Evolutionary conservation across 2,888 invertebrate species (phyloP), one percentile per base, ranked within the genome.

Genomic region (Tanytarsus gracilentus): DNA sequence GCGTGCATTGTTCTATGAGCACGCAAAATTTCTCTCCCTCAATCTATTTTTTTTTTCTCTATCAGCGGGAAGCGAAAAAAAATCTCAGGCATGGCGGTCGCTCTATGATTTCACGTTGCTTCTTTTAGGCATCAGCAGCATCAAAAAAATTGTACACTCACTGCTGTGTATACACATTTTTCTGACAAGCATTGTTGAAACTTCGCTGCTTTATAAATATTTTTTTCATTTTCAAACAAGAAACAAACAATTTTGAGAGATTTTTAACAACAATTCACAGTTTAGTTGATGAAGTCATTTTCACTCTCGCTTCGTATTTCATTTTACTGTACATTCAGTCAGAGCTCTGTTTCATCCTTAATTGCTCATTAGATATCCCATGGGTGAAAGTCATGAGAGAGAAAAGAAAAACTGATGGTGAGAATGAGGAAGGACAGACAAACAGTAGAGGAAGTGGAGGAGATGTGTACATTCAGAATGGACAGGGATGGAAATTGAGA

Each of bases 161-260:
- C n/a, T n/a, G n/a, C n/a, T n/a, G n/a, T n/a, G n/a, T n/a, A n/a
- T 53, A 53, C 53, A 53, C 39, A 53, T 53, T 53, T 53, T 53
- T 53, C 33, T 53, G 53, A 53, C 53, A 53, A 53, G 53, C 53
- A 53, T 53, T 53, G 53, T 53, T 53, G 39, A 53, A 52, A 52
- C 8, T 14, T 44, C 21, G n/a, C 4, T 33, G 33, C 33, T 33
- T 33, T 33, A n/a, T 11, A 11, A n/a, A n/a, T n/a, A 14, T 14
- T n/a, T 16, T 36, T 36, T 36, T 36, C 4, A n/a, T 36, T 7
- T 36, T 14, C 14, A 36, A 36, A 36, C 4, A 8, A 36, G 5
- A 36, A 36, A 36, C 36, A 36, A 11, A n/a, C 4, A 2, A 3
- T 3, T 33, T 33, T 33, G 11, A 14, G 4, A 3, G 33, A 33